phyloP scores from a whole-genome alignment of 1,140 invertebrate genomes.

The Microplitis mediator region DNA sequence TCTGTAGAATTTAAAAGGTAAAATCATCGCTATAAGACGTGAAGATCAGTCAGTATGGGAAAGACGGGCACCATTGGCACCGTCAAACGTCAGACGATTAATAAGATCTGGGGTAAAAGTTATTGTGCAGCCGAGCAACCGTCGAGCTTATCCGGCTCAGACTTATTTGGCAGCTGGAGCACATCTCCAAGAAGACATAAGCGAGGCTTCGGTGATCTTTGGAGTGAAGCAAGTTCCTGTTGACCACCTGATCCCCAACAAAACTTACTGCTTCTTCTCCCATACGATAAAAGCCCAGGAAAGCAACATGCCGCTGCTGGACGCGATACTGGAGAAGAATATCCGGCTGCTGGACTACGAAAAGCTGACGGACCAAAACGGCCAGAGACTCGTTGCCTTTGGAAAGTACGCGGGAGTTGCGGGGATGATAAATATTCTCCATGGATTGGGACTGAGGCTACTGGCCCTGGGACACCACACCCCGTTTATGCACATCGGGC shows the following conservation, averaged over 20 bases:
- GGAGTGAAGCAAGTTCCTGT: constrained; percentile 98
- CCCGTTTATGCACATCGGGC: constrained; percentile 98
- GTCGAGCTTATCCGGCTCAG: constrained; percentile 96
- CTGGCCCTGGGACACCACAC: constrained; percentile 97
- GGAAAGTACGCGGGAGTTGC: constrained; percentile 99
- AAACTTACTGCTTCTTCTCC: constrained; percentile 98
- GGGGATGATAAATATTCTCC: constrained; percentile 98
- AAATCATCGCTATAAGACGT: constrained; percentile 82
- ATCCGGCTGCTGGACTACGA: constrained; percentile 98
- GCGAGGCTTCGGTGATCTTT: constrained; percentile 93
- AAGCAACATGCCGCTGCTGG: constrained; percentile 95
- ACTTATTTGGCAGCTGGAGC: constrained; percentile 75
- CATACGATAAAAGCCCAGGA: constrained; percentile 99
- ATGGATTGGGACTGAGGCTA: constrained; percentile 92
- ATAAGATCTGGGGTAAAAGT: constrained; percentile 89
- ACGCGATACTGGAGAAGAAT: constrained; percentile 95
- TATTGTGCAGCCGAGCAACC: constrained; percentile 96
- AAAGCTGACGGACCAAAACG: constrained; percentile 87
- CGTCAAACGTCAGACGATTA: constrained; percentile 87
- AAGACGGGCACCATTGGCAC: constrained; percentile 91
- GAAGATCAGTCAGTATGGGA: constrained; percentile 99
- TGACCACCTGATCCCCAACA: constrained; percentile 90
- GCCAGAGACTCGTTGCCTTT: constrained; percentile 94
- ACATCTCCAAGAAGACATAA: constrained; percentile 93
- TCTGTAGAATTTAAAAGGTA: constrained; percentile 53